A percentile compares a stretch with the other conserved stretches of the same genome.
phyloP scores from a whole-genome alignment of 2,113 vertebrate genomes.

The Corydoras maculifer region DNA sequence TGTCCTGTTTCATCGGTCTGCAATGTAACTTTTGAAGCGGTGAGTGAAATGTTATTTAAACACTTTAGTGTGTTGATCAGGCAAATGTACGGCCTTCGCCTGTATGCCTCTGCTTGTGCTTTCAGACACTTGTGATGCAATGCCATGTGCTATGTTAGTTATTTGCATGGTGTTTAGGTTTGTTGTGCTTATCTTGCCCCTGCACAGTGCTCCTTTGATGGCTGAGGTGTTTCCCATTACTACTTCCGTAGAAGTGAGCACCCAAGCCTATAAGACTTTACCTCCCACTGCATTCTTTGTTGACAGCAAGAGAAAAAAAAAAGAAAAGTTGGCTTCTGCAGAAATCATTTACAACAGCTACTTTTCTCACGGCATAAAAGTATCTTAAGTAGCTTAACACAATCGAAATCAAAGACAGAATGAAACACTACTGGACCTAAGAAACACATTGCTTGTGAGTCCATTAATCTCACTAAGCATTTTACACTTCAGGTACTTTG shows the following conservation, averaged over 20 bases:
- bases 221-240: constrained; percentile 26
- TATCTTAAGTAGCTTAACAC: too few relatives aligned
- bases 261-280: constrained; percentile 19
- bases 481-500: too few relatives aligned
- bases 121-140: constrained; percentile 25
- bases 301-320: constrained; percentile 4
- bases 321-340: neutral
- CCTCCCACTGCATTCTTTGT: constrained; percentile 33
- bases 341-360: constrained; percentile 7
- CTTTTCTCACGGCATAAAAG: neutral
- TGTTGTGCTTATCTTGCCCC: constrained; percentile 21
- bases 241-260: constrained; percentile 20
- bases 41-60: too few relatives aligned
- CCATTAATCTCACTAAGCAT: too few relatives aligned
- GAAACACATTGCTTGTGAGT: too few relatives aligned
- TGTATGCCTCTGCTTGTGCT: neutral
- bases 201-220: constrained; percentile 22
- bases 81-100: neutral
- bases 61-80: neutral
- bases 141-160: constrained; percentile 28
- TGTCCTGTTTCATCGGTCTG: too few relatives aligned
- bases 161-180: constrained; percentile 25
- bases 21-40: too few relatives aligned
- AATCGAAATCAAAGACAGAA: too few relatives aligned
- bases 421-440: too few relatives aligned